Base-by-base conservation (phyloP, 2,888 invertebrate genomes). In the Cantharis lateralis region DNA sequence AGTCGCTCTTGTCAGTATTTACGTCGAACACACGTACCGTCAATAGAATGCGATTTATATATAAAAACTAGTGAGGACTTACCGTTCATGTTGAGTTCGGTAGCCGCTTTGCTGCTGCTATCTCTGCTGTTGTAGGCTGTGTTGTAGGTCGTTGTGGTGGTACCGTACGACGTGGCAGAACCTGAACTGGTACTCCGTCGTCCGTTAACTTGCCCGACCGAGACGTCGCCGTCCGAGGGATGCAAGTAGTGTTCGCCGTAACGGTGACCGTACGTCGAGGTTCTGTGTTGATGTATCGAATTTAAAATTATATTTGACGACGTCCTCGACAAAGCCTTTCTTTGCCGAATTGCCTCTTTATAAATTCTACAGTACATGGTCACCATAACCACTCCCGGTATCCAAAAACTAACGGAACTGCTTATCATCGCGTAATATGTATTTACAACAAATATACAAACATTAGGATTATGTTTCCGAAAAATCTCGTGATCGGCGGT, bases 401-500 rank as follows among this genome's bases (percentile, higher is more conserved):
- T 95, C 96, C 97, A 97, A 88, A 97, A 97, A 32, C 96, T 96
- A 62, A 97, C 94, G 80, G 95, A 95, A 76, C 96, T 96, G 70
- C 96, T 96, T 79, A 97, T 94, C 76, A 97, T 91, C 10, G 96
- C 96, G 86, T 96, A 97, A 48, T 95, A 93, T 86, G 93, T 93
- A 87, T 97, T 97, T 15, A 95, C 96, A 84, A 95, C 94, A 86
- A 96, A 96, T 61, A 91, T 92, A 87, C 96, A 97, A 11, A 92
- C 92, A 85, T 95, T 92, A 4, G 95, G 95, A 86, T 95, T 90
- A 9, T 90, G 87, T 66, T 89, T 87, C 81, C 92, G 89, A 82
- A 90, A 91, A 15, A 87, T 84, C 77, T 90, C 86, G 83, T 92
- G 92, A 75, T 92, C 91, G 15, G 89, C 87, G 0, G 93, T 93